Percentiles rank a stretch among this genome's conserved stretches.
Conservation (phyloP, 2,888 invertebrate genomes). For the Theristus sp. region DNA sequence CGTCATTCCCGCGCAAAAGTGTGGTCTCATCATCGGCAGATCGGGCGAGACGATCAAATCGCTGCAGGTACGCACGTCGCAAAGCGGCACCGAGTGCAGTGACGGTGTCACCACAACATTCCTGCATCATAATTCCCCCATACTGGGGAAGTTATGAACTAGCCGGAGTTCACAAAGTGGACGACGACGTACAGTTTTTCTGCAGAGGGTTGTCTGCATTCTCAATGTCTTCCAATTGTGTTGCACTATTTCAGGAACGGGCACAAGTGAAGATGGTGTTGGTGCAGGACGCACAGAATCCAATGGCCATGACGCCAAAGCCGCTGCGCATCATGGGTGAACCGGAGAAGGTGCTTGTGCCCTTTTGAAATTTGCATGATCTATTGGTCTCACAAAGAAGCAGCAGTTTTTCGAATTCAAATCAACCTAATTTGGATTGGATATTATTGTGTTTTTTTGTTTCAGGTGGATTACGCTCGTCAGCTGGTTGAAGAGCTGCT, state of each 20-base stretch:
- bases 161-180: too few relatives aligned
- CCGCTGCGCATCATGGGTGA: conserved; percentile 86
- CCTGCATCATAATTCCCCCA: too few relatives aligned
- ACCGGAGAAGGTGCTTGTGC: conserved; percentile 44
- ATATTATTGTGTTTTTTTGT: background rate
- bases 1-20: conserved; percentile 88
- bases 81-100: too few relatives aligned
- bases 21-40: conserved; percentile 92
- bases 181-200: too few relatives aligned
- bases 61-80: conserved; percentile 33
- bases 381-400: too few relatives aligned
- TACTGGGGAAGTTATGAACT: too few relatives aligned
- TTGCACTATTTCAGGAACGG: conserved; percentile 62
- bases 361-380: too few relatives aligned
- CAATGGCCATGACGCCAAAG: conserved; percentile 65
- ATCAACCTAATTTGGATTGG: background rate
- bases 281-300: conserved; percentile 80
- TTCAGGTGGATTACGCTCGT: background rate
- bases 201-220: too few relatives aligned
- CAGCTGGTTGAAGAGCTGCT: background rate
- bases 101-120: background rate
- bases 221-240: too few relatives aligned
- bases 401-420: background rate
- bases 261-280: conserved; percentile 99
- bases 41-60: conserved; percentile 96